Evolutionary conservation across 2,113 vertebrate species (phyloP), one percentile per base, ranked within the genome.

Genomic region (Zosterops pallidus): DNA sequence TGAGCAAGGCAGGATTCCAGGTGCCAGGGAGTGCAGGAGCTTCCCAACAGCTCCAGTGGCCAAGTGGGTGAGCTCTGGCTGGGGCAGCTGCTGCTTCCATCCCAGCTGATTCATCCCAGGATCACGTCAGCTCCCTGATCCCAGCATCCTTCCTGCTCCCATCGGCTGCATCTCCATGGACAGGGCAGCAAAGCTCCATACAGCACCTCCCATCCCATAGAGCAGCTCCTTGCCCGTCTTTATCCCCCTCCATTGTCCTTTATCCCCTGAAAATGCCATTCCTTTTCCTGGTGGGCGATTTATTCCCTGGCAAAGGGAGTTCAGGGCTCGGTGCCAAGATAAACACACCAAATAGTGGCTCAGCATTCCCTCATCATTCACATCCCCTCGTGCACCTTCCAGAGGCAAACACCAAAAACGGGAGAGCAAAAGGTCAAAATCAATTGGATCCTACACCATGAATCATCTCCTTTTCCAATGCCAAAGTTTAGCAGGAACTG

Each of bases 101-200:
- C 18, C 35, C n/a, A 12, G 41, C 42, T 44, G 42, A 44, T 16
- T 42, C 55, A 77, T 9, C 18, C 35, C 35, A 12, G 49, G 18
- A 77, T 42, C 68, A 29, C 15, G 53, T 8, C 4, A 0, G 17
- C 1, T 4, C 33, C 33, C 69, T 9, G 35, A 57, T 28, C 25
- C 16, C 0, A 74, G 75, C 60, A 31, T 42, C 35, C 53, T 56
- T 33, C 83, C 46, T 0, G 0, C 41, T 80, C 57, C 62, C 18
- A 9, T 25, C 9, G 0, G 31, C 62, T 41, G n/a, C 62, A 68
- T 5, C 59, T 62, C 26, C 31, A 7, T 0, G 0, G 17, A 23
- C 12, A 12, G 55, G 60, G 31, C 31, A 47, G 79, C 67, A 49
- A 6, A 59, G 37, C n/a, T 69, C 44, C 1, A 0, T 2, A 28